These are phyloP conservation scores for Trichomycterus rosablanca DNA, from an alignment of 2,113 vertebrate species.

Conservation along the genomic window DNA sequence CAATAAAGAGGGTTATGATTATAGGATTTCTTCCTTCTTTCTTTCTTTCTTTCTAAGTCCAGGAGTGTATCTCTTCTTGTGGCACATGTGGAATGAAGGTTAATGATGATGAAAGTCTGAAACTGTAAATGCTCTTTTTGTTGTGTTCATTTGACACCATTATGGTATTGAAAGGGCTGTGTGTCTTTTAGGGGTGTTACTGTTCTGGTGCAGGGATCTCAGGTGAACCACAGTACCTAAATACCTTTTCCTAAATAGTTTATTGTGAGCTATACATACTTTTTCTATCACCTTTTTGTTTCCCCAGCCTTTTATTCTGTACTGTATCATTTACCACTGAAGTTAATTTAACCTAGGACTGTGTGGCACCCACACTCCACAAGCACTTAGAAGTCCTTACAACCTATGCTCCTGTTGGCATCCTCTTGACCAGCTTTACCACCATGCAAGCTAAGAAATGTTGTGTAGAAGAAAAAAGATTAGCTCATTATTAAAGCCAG, in stretches of 20 bases:
- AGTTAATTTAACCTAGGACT: no score
- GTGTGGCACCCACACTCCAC: no score
- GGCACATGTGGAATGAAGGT: constrained; percentile 7
- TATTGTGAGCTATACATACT: not conserved
- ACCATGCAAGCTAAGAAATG: no score
- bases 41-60: constrained; percentile 14
- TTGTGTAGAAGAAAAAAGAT: no score
- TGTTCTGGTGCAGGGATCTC: constrained; percentile 52
- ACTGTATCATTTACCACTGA: no score
- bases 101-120: constrained; percentile 47
- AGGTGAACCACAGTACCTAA: constrained; percentile 40
- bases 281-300: not conserved
- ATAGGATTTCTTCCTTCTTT: constrained; percentile 45
- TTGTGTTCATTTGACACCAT: constrained; percentile 62
- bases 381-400: no score
- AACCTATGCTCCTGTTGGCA: no score
- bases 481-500: not conserved
- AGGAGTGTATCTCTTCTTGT: constrained; percentile 16
- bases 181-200: constrained; percentile 42
- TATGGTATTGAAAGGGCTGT: constrained; percentile 52
- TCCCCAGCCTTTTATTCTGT: not conserved
- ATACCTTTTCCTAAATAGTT: not conserved
- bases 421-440: no score
- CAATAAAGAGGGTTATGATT: constrained; percentile 45
- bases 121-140: constrained; percentile 60